A percentile compares a stretch with the other conserved stretches of the same genome.
Evolutionary conservation across 1,140 invertebrate species (phyloP).

Genomic region (Philaenus spumarius): DNA sequence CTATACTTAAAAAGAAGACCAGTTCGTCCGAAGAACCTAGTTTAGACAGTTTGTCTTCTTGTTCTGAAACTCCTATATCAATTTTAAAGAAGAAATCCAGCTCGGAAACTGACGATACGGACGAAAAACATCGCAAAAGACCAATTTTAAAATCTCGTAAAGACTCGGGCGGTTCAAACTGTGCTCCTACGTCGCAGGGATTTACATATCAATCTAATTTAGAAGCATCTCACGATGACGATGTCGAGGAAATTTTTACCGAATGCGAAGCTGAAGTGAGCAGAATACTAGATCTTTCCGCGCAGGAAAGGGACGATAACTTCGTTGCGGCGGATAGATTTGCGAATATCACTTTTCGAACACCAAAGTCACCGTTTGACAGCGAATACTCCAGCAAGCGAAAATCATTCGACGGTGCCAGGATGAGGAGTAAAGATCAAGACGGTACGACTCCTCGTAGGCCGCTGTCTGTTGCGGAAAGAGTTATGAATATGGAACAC

Average conservation of each 20-base stretch:
- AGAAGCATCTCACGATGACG: too few relatives aligned
- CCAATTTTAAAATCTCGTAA: constrained; percentile 65
- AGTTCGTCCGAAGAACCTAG: constrained; percentile 46
- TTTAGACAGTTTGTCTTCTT: constrained; percentile 28
- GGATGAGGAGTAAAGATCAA: background rate
- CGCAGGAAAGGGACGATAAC: too few relatives aligned
- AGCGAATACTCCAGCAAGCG: background rate
- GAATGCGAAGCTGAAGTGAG: too few relatives aligned
- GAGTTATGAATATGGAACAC: constrained; percentile 27
- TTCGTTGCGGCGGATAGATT: too few relatives aligned
- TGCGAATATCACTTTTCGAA: too few relatives aligned
- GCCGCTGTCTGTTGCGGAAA: constrained; percentile 27
- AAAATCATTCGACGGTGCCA: constrained; percentile 6
- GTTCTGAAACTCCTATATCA: constrained; percentile 53
- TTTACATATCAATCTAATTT: too few relatives aligned
- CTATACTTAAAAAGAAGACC: constrained; percentile 71
- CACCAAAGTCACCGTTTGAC: too few relatives aligned
- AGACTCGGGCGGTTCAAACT: background rate
- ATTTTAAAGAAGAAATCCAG: constrained; percentile 80
- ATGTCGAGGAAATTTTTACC: too few relatives aligned
- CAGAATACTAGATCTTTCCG: too few relatives aligned
- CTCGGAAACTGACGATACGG: constrained; percentile 68
- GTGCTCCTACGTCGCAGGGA: too few relatives aligned
- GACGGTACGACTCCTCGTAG: background rate
- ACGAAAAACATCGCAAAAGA: constrained; percentile 54